Base-by-base conservation (phyloP, 2,888 invertebrate genomes). In the Stenodema calcarata region DNA sequence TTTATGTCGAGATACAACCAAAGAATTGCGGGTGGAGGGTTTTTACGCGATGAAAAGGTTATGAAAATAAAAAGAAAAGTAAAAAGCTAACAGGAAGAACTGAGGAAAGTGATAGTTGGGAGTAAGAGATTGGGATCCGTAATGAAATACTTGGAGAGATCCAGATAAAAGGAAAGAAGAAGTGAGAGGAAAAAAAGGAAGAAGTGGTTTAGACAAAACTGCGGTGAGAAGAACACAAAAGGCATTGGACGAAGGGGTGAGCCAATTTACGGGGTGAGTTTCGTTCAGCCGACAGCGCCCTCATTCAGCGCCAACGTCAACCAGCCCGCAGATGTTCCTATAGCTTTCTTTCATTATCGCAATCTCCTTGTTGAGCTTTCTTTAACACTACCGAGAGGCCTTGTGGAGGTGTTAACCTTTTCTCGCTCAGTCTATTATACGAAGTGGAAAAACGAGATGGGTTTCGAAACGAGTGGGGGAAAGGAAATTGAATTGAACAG, bases 201-300 rank as follows among this genome's bases (percentile, higher is more conserved):
- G 73, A 35, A 30, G 41, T 41, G 73, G 73, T 73, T 73, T 73
- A 73, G 73, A 73, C 73, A 73, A 73, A 73, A 73, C 73, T 73
- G 73, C 73, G 18, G 41, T n/a, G 41, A 11, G 73, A 73, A 73
- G 73, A 73, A 28, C 27, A 73, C 73, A 73, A 73, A 73, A 41
- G 73, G 35, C 16, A 16, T 1, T 4, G 18, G 18, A 18, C 0
- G 73, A 18, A 54, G 18, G 70, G 16, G 73, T 41, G 18, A 73
- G 73, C 73, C 73, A 73, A 73, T 73, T 73, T 73, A 73, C 73
- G 18, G 73, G n/a, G 35, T 73, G 28, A 18, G 16, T 41, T 23
- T 28, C 35, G 28, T 14, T 12, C 73, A n/a, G n/a, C n/a, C n/a
- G n/a, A n/a, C n/a, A n/a, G n/a, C n/a, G 73, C 73, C 35, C 73